Evolutionary conservation across 2,797 vertebrate species (phyloP).

Genomic region (Cebuella pygmaea): DNA sequence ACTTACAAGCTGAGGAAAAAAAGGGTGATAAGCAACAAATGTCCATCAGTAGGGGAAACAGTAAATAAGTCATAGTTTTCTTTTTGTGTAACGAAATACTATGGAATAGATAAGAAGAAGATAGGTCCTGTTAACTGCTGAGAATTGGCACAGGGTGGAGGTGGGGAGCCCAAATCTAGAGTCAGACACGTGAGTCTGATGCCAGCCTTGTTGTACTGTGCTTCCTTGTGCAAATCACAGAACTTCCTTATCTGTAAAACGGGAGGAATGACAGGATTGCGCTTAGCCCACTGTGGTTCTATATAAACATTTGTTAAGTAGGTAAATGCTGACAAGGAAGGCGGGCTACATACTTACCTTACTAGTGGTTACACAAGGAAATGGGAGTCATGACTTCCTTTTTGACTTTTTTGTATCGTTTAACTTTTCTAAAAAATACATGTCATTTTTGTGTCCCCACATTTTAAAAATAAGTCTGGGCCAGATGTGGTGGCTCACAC

Average conservation of each 20-base stretch:
- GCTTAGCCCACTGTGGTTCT: background rate
- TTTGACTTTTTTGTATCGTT: background rate
- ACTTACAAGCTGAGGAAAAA: background rate
- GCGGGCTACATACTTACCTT: background rate
- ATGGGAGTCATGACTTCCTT: background rate
- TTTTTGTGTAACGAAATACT: background rate
- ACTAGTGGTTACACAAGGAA: background rate
- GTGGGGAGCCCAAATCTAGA: background rate
- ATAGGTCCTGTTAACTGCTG: background rate
- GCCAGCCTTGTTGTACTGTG: background rate
- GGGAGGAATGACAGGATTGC: background rate
- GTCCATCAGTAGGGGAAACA: background rate
- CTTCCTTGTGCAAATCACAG: background rate
- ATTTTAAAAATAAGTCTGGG: background rate
- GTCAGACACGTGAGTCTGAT: accelerated
- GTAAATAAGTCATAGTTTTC: background rate
- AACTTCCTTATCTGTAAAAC: background rate
- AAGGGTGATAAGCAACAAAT: background rate
- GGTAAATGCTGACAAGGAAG: background rate
- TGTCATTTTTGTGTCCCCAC: background rate
- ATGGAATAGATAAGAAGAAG: background rate
- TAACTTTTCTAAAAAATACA: background rate
- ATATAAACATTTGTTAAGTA: background rate
- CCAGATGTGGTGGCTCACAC: background rate
- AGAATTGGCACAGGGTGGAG: background rate